Evolutionary conservation across 2,797 vertebrate genomes (phyloP).

Genomic region (Alcedo atthis): DNA sequence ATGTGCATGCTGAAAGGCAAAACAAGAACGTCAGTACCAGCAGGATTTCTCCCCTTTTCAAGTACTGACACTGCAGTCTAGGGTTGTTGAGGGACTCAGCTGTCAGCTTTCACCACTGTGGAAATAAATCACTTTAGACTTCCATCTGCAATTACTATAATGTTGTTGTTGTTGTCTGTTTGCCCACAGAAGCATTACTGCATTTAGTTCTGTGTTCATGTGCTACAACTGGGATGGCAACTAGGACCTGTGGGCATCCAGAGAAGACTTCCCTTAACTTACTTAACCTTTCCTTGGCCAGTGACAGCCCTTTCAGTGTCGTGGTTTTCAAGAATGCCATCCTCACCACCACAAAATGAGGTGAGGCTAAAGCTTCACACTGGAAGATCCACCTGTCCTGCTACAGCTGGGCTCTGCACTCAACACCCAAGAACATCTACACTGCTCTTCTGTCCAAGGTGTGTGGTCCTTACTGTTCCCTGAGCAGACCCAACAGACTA

Average conservation of each 20-base stretch:
- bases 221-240: background rate
- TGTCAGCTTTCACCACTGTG: background rate
- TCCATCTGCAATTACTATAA: background rate
- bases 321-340: background rate
- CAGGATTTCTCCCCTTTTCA: background rate
- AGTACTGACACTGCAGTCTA: background rate
- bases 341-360: background rate
- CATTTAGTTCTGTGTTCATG: background rate
- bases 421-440: background rate
- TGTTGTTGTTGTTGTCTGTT: background rate
- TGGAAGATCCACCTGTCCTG: background rate
- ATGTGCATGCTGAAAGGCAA: conserved; percentile 92
- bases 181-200: background rate
- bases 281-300: background rate
- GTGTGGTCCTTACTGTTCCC: background rate
- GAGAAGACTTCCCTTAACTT: background rate
- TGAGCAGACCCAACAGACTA: background rate
- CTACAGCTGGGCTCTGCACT: background rate
- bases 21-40: background rate
- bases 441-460: background rate
- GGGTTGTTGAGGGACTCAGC: background rate
- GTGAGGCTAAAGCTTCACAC: background rate
- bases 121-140: background rate
- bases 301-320: background rate
- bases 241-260: background rate